These are phyloP conservation scores for Pocillopora verrucosa DNA, from an alignment of 64 coral and sea anemone species.

Conservation along the genomic window DNA sequence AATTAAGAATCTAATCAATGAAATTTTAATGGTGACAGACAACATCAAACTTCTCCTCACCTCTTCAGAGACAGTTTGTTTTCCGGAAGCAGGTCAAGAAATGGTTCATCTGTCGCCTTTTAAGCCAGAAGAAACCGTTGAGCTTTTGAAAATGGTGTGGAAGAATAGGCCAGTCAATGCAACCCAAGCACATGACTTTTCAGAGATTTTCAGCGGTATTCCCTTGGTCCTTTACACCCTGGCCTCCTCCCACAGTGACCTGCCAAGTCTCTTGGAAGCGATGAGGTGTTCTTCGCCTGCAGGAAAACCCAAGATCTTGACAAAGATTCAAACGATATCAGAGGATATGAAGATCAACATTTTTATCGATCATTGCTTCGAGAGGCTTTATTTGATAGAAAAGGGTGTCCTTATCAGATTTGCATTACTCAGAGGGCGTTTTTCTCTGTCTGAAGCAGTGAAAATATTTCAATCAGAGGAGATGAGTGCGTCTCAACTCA, in stretches of 20 bases:
- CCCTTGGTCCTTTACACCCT: conserved; percentile 13
- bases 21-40: neutral
- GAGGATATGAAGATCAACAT: neutral
- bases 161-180: neutral
- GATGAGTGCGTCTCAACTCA: too few species aligned
- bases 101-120: neutral
- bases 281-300: neutral
- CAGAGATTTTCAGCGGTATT: conserved; percentile 2
- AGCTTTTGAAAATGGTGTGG: neutral
- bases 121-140: neutral
- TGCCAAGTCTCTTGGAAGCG: neutral
- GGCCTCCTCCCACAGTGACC: neutral
- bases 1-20: neutral
- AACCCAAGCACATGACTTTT: neutral
- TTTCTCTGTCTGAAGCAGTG: neutral
- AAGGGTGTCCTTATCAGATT: neutral
- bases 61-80: neutral
- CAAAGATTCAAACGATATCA: neutral
- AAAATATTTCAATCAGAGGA: neutral
- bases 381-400: neutral
- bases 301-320: neutral
- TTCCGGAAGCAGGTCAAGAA: neutral
- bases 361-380: neutral
- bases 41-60: conserved; percentile 11
- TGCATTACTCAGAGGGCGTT: neutral